Base-by-base conservation (phyloP, 2,797 vertebrate species). In the Perodicticus potto region DNA sequence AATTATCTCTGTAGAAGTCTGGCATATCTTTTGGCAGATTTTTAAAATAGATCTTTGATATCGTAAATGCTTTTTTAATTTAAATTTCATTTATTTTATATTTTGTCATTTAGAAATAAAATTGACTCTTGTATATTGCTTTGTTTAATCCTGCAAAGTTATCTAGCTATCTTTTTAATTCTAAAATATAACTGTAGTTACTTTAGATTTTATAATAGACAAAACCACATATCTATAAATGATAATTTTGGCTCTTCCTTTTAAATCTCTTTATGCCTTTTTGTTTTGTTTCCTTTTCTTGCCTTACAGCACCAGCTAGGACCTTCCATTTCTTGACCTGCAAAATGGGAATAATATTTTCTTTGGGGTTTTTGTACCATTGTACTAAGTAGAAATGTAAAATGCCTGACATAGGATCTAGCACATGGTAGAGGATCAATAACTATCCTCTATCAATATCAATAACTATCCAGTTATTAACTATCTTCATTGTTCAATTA, bases 71-170 rank as follows among this genome's bases (percentile, higher is more conserved):
- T 73, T 13, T 89, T 27, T 65, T 65, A 83, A 72, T 84, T 86
- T 61, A 93, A 93, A 32, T 83, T 78, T 74, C 67, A 63, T 7
- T 94, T 20, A 19, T 86, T 57, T 80, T 83, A 53, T 91, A 55
- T 27, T 92, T 82, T 91, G 49, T 70, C 29, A 95, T 61, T 78
- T 88, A 86, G n/a, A 95, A 89, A 89, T 70, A 91, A 93, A 95
- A 91, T 70, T 91, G 7, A 80, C 69, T 86, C 91, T 59, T 77
- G 3, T 55, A 37, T 83, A 67, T 89, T 84, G 37, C 73, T 34
- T 74, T 87, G 89, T 94, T 83, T 87, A 70, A 70, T 76, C 27
- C 37, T 82, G 40, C 0, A 72, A 88, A 84, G 7, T 78, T 91
- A 9, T 4, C 8, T 20, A 61, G 55, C 43, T 93, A 6, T 90